Conservation (phyloP, 1,140 invertebrate genomes). For the Drosophila arizonae region DNA sequence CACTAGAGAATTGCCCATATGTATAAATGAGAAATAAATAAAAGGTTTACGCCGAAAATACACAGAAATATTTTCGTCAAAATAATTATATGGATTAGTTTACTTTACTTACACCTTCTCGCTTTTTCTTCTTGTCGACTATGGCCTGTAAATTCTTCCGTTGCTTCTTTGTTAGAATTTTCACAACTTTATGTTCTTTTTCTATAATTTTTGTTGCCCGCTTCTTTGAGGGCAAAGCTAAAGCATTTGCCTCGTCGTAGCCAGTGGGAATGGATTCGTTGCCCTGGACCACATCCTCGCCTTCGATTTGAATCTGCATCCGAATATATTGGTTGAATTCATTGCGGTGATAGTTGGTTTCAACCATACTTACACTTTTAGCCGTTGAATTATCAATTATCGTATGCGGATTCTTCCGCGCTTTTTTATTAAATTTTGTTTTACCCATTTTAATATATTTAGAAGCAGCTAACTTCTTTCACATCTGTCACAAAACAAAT, state of each 20-base stretch:
- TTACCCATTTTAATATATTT: constrained; percentile 84
- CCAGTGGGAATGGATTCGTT: constrained; percentile 82
- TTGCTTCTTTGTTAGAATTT: constrained; percentile 93
- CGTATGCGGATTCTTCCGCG: constrained; percentile 87
- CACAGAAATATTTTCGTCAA: no score
- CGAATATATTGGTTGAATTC: background rate
- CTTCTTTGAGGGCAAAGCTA: constrained; percentile 92
- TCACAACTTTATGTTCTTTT: constrained; percentile 84
- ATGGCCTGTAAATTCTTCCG: constrained; percentile 93
- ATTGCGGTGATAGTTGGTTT: background rate
- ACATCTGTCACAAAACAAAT: background rate
- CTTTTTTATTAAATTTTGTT: constrained; percentile 90
- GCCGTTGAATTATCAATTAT: constrained; percentile 88
- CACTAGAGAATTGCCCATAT: no score
- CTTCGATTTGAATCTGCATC: constrained; percentile 86
- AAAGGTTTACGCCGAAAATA: no score
- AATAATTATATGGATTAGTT: no score
- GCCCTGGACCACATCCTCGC: constrained; percentile 64
- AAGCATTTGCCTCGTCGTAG: constrained; percentile 89
- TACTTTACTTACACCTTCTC: constrained; percentile 88
- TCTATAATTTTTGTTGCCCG: constrained; percentile 88
- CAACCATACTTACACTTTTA: constrained; percentile 85
- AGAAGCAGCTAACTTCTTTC: constrained; percentile 2
- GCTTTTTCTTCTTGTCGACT: constrained; percentile 94
- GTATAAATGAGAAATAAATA: no score